Conservation (phyloP, 1,140 invertebrate species). For the Apis dorsata region DNA sequence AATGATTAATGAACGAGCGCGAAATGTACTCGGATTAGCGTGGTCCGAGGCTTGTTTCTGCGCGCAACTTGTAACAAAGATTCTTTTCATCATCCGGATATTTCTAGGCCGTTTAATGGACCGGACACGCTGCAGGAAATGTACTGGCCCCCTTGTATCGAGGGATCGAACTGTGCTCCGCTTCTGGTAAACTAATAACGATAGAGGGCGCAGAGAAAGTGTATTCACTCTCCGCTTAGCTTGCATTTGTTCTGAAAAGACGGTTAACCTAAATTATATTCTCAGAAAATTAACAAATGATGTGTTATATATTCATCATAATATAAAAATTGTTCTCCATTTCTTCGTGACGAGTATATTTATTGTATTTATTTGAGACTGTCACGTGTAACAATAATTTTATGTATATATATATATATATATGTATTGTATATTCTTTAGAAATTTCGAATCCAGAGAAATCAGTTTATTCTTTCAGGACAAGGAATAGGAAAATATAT, state of each 20-base stretch:
- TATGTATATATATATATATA: too few species aligned
- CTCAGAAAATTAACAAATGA: background rate
- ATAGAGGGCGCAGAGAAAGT: background rate
- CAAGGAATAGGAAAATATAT: too few species aligned
- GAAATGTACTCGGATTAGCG: slow-evolving; percentile 56
- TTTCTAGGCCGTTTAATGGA: slow-evolving; percentile 52
- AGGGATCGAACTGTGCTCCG: slow-evolving; percentile 6
- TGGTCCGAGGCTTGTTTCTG: slow-evolving; percentile 45
- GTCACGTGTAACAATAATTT: too few species aligned
- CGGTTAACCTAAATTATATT: too few species aligned
- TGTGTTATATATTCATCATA: background rate
- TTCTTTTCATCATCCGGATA: slow-evolving; percentile 53
- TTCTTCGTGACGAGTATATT: too few species aligned
- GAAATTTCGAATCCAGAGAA: too few species aligned
- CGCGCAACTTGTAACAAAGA: slow-evolving; percentile 56
- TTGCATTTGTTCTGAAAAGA: too few species aligned
- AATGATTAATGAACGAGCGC: slow-evolving; percentile 61
- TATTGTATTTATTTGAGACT: too few species aligned
- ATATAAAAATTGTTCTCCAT: too few species aligned
- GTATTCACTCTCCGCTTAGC: too few species aligned
- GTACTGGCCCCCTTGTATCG: slow-evolving; percentile 4
- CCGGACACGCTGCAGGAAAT: slow-evolving; percentile 42
- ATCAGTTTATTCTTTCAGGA: too few species aligned
- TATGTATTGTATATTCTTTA: too few species aligned
- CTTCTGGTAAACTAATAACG: slow-evolving; percentile 36